These are phyloP conservation scores for Xyrichtys novacula DNA, from an alignment of 2,797 vertebrate species.

Conservation along the genomic window DNA sequence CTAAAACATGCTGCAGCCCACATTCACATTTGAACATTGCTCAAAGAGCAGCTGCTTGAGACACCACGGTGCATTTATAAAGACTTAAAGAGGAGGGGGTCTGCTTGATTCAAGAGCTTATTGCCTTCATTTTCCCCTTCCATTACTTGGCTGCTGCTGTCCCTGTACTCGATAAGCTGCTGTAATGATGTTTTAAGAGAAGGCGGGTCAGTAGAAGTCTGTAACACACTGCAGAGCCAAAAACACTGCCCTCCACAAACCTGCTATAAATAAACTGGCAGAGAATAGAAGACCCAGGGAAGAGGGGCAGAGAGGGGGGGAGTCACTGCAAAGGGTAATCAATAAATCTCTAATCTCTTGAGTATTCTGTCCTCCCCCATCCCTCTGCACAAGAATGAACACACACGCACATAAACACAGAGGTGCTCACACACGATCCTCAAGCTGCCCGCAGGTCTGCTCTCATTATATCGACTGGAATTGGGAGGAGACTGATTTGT, in stretches of 20 bases:
- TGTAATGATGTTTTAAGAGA: slow-evolving; percentile 51
- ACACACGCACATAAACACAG: slow-evolving; percentile 34
- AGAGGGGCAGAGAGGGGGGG: slow-evolving; percentile 38
- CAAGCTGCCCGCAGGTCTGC: slow-evolving; percentile 68
- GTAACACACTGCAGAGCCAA: slow-evolving; percentile 53
- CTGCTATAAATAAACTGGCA: slow-evolving; percentile 76
- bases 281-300: slow-evolving; percentile 48
- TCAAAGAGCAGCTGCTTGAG: slow-evolving; percentile 34
- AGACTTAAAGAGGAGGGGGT: slow-evolving; percentile 27
- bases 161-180: slow-evolving; percentile 26
- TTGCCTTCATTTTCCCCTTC: slow-evolving; percentile 47
- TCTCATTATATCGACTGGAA: slow-evolving; percentile 74
- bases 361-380: slow-evolving; percentile 65
- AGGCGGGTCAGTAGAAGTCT: slow-evolving; percentile 42
- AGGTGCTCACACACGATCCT: slow-evolving; percentile 36
- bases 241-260: slow-evolving; percentile 53
- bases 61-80: slow-evolving; percentile 32
- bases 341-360: slow-evolving; percentile 78
- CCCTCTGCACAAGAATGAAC: slow-evolving; percentile 44
- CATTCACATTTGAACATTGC: slow-evolving; percentile 45
- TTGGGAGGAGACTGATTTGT: slow-evolving; percentile 79
- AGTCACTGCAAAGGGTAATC: slow-evolving; percentile 68
- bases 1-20: not conserved
- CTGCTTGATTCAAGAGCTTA: slow-evolving; percentile 24
- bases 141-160: slow-evolving; percentile 33